Evolutionary conservation across 2,113 vertebrate species (phyloP).

Genomic region (Prolemur simus): DNA sequence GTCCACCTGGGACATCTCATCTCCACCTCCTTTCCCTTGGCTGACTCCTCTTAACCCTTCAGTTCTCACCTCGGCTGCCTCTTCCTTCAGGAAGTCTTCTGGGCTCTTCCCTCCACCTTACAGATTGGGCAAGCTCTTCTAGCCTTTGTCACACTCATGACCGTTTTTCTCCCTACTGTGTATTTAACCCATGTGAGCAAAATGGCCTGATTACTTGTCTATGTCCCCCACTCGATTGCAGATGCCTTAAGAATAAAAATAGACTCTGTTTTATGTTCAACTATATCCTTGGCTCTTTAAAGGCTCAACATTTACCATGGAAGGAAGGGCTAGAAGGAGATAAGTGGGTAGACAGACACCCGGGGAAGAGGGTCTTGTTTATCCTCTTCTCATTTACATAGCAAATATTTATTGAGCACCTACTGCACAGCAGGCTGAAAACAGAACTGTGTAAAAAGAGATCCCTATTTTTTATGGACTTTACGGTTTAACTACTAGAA

Average conservation of each 20-base stretch:
- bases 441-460: background rate
- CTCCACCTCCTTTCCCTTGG: background rate
- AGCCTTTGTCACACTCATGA: background rate
- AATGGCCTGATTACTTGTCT: background rate
- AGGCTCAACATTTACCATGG: background rate
- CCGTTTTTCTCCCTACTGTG: background rate
- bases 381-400: conserved; percentile 11
- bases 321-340: background rate
- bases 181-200: background rate
- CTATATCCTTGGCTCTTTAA: background rate
- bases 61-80: background rate
- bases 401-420: conserved; percentile 22
- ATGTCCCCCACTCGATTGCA: background rate
- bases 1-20: background rate
- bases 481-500: conserved; percentile 32
- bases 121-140: background rate
- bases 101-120: background rate
- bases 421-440: background rate
- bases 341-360: background rate
- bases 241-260: background rate
- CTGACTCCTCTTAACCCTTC: background rate
- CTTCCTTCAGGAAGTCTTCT: background rate
- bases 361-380: background rate
- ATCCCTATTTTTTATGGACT: background rate
- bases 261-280: background rate